phyloP scores from a whole-genome alignment of 2,888 invertebrate genomes.

The Scaptomyza flava region DNA sequence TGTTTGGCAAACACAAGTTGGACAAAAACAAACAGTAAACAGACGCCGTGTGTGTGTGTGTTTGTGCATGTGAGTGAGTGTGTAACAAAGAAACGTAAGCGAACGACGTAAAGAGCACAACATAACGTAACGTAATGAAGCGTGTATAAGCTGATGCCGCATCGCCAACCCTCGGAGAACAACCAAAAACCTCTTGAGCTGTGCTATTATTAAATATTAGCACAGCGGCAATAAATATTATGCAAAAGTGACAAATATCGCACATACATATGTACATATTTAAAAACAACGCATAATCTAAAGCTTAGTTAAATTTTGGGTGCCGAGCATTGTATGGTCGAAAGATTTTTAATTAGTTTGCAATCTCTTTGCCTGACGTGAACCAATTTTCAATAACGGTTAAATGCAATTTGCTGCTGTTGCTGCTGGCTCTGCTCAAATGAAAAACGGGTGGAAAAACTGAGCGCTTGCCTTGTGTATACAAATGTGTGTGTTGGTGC shows the following conservation, averaged over 20 bases:
- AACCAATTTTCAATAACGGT: slow-evolving; percentile 65
- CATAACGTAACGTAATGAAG: slow-evolving; percentile 21
- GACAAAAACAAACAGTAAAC: slow-evolving; percentile 20
- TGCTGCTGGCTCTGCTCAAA: slow-evolving; percentile 37
- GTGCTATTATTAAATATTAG: slow-evolving; percentile 29
- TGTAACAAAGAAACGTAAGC: slow-evolving; percentile 24
- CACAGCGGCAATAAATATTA: slow-evolving; percentile 31
- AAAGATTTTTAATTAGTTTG: slow-evolving; percentile 65
- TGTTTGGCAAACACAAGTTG: slow-evolving; percentile 37
- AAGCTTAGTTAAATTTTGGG: slow-evolving; percentile 5
- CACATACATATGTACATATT: slow-evolving; percentile 1
- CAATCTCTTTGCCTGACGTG: slow-evolving; percentile 60
- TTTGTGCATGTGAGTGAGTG: neutral
- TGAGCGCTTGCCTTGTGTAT: slow-evolving; percentile 28
- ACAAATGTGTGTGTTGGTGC: slow-evolving; percentile 7
- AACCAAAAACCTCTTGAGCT: slow-evolving; percentile 25
- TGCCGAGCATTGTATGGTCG: slow-evolving; percentile 16
- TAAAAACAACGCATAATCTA: slow-evolving; percentile 10
- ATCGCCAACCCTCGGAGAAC: slow-evolving; percentile 10
- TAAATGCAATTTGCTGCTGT: slow-evolving; percentile 65
- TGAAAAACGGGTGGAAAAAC: slow-evolving; percentile 33
- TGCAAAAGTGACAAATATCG: slow-evolving; percentile 25
- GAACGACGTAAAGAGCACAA: slow-evolving; percentile 33
- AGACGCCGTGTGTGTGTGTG: slow-evolving; percentile 12
- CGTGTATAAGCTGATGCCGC: slow-evolving; percentile 6